Evolutionary conservation across 2,113 vertebrate species (phyloP), one percentile per base, ranked within the genome.

Genomic region (Psittacus erithacus): DNA sequence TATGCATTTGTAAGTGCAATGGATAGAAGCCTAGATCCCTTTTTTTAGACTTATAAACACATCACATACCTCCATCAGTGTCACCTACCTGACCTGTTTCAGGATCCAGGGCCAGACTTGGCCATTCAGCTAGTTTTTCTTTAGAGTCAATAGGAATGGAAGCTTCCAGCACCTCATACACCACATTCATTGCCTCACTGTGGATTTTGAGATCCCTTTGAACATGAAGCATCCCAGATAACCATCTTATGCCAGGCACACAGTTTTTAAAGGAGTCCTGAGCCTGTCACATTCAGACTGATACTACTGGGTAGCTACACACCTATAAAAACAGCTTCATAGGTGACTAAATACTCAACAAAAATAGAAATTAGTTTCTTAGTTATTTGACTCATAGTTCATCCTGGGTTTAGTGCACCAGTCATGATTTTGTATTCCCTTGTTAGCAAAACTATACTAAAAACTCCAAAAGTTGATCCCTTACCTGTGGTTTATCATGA

Each of bases 61-160:
- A n/a, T 53, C 15, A 18, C 0, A 0, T 15, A 12, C 23, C 13
- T 74, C 14, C 27, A 31, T n/a, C 22, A 28, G 6, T n/a, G n/a
- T 91, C 49, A 31, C n/a, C 29, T 31, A 8, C 27, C 16, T 25
- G 10, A 18, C 25, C 17, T 50, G 7, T 12, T n/a, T 70, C 60
- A 41, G 38, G 19, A 43, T 59, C 28, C 20, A 38, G 31, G 24
- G 27, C 10, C 2, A 1, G 20, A 46, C 10, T 47, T 52, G 38
- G 6, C 6, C 27, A 44, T 77, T 73, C 24, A 49, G 13, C 10
- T 35, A 9, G 28, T 12, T 74, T 81, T 89, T 25, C 25, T 57
- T 69, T 10, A 18, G 25, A 28, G 10, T 28, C 29, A 31, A 4
- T 0, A 1, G 35, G 20, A 4, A 35, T 65, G 39, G 59, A 70